phyloP scores from a whole-genome alignment of 1,140 invertebrate genomes.

The Phortica variegata region DNA sequence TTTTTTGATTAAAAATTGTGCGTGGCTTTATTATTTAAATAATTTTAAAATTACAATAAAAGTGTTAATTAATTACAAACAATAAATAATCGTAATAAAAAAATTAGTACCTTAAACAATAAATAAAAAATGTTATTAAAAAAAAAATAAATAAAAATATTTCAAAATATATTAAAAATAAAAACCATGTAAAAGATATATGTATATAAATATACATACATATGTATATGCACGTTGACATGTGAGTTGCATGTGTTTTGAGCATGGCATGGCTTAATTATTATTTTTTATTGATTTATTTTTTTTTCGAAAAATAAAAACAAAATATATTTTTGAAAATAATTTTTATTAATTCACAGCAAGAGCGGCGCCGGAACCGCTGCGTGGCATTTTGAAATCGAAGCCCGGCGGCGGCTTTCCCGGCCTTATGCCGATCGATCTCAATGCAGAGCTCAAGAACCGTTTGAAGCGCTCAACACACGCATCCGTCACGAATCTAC shows the following conservation, averaged over 20 bases:
- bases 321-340: slow-evolving; percentile 8
- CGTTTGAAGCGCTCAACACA: slow-evolving; percentile 49
- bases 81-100: no score
- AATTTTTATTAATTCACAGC: slow-evolving; percentile 3
- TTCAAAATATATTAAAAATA: slow-evolving; percentile 1
- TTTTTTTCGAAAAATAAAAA: not conserved
- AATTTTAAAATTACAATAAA: no score
- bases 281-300: not conserved
- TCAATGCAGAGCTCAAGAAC: slow-evolving; percentile 52
- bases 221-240: slow-evolving; percentile 3
- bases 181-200: slow-evolving; percentile 18
- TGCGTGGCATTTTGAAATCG: slow-evolving; percentile 60
- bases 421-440: slow-evolving; percentile 47
- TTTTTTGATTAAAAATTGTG: no score
- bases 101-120: no score
- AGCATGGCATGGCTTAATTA: no score
- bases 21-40: no score
- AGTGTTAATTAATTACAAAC: no score
- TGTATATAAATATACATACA: slow-evolving; percentile 3
- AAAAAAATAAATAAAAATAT: not conserved
- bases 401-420: slow-evolving; percentile 50
- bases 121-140: slow-evolving; percentile 6
- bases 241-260: no score
- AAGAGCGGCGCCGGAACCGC: slow-evolving; percentile 18
- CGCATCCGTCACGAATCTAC: slow-evolving; percentile 47